These are phyloP conservation scores for Aphelenchoides fujianensis DNA, from an alignment of 1,140 invertebrate species.

Conservation along the genomic window DNA sequence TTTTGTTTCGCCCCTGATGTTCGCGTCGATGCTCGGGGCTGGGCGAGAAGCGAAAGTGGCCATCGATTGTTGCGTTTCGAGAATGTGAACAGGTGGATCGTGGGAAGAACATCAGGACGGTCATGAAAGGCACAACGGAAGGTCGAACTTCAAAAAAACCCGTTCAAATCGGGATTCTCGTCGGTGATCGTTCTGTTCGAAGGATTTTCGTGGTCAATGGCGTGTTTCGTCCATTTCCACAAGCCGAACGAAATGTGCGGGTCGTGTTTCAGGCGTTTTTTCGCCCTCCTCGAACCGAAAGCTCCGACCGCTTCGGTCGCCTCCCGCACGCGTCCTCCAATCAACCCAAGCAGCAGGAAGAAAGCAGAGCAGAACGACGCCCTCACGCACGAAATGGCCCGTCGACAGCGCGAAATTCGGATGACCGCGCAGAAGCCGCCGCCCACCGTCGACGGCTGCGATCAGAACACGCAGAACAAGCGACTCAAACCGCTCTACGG, in stretches of 20 bases:
- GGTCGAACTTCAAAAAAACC: neutral
- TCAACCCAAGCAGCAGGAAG: too few relatives aligned
- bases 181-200: neutral
- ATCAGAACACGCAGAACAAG: slow-evolving; percentile 3
- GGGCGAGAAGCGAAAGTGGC: too few relatives aligned
- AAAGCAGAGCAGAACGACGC: too few relatives aligned
- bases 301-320: too few relatives aligned
- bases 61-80: too few relatives aligned
- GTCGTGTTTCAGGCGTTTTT: neutral
- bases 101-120: too few relatives aligned
- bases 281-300: neutral
- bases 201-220: neutral
- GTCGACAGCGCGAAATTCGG: neutral
- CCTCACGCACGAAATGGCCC: too few relatives aligned
- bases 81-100: too few relatives aligned
- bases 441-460: neutral
- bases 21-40: too few relatives aligned
- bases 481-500: slow-evolving; percentile 25
- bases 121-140: neutral
- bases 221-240: neutral
- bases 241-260: neutral
- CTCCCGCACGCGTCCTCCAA: too few relatives aligned
- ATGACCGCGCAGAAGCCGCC: neutral
- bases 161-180: neutral
- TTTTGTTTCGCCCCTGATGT: too few relatives aligned